Conservation (phyloP, 2,113 vertebrate species). For the Semnornis frantzii region DNA sequence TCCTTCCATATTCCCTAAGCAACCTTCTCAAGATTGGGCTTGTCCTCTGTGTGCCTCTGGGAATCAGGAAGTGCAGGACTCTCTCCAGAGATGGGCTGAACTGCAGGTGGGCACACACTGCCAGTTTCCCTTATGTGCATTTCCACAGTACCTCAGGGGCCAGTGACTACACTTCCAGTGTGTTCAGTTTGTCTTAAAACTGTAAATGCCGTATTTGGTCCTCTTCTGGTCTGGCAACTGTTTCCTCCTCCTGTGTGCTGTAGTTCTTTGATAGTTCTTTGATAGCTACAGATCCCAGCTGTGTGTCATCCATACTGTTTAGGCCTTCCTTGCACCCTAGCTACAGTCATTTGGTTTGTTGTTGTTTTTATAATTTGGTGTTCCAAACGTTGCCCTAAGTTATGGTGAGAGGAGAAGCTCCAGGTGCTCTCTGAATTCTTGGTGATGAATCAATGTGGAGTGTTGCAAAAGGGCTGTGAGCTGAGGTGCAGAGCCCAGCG, state of each 20-base stretch:
- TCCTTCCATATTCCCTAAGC: accelerated
- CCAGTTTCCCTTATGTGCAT: neutral
- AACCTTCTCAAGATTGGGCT: neutral
- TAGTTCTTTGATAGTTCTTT: neutral
- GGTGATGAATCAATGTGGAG: neutral
- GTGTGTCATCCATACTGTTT: neutral
- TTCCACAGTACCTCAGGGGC: neutral
- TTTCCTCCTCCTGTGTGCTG: neutral
- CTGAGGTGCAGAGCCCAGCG: neutral
- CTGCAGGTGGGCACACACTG: accelerated
- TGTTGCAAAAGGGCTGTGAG: neutral
- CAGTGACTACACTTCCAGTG: neutral
- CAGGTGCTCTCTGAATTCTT: neutral
- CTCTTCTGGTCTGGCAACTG: neutral
- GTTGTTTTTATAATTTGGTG: neutral
- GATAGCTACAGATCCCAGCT: neutral
- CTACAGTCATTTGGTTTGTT: neutral
- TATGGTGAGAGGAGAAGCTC: neutral
- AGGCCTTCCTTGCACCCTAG: neutral
- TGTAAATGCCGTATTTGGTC: neutral
- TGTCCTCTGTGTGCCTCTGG: accelerated
- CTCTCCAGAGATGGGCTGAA: neutral
- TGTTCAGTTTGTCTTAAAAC: neutral
- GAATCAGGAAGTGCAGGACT: neutral
- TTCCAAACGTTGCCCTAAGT: neutral